Evolutionary conservation across 1,140 invertebrate species (phyloP), one percentile per base, ranked within the genome.

Genomic region (Contarinia nasturtii): DNA sequence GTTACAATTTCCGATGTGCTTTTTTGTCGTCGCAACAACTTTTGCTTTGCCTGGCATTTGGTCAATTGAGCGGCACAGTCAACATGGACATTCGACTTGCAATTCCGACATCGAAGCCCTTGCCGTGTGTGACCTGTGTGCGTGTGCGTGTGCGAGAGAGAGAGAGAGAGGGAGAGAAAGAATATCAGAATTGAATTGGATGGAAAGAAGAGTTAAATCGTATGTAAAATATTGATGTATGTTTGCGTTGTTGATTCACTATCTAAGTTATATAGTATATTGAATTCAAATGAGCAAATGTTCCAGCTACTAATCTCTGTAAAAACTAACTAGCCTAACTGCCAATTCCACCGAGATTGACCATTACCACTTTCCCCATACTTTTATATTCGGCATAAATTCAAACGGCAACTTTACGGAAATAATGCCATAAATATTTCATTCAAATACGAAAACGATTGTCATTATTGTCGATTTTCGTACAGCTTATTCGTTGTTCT

Each of bases 61-160:
- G 68, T 76, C 48, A 79, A 79, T 66, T 77, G 80, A 38, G 78
- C 79, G 72, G 79, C 82, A 61, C 89, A 93, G 59, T 92, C 87
- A 14, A 80, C 75, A 67, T 93, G 89, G 17, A 87, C 82, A 65
- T 92, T 93, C 61, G 86, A 77, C 63, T 92, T 92, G 61, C 89
- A 93, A 46, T 87, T 70, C 34, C 86, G 75, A 64, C 88, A 93
- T 52, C 88, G 80, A 7, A 92, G 66, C 4, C 89, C 89, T 67
- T 93, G 89, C n/a, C 86, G 73, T 18, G 86, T 87, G 65, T 93
- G 89, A 19, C 89, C 88, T 87, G 59, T 14, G n/a, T 37, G 15
- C n/a, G n/a, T n/a, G n/a, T n/a, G n/a, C n/a, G 20, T 17, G 21
- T 17, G n/a, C n/a, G n/a, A n/a, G n/a, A n/a, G n/a, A n/a, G n/a